Percentiles rank a stretch among this genome's conserved stretches.
phyloP scores from a whole-genome alignment of 2,888 invertebrate genomes.

The Meta bourneti region DNA sequence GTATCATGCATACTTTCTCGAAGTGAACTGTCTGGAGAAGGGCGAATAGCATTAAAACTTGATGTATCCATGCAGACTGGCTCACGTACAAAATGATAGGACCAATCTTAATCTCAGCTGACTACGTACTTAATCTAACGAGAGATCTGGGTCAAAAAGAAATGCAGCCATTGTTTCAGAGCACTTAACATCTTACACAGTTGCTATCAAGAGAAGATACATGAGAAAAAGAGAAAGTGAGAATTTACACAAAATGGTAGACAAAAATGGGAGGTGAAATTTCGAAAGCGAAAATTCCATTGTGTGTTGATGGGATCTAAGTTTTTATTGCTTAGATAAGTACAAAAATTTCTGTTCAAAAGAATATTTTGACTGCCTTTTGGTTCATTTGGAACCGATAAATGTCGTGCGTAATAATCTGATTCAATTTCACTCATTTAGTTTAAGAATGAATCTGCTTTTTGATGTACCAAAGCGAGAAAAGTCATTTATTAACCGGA shows the following conservation, averaged over 20 bases:
- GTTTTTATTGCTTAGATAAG: too few species aligned
- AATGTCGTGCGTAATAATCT: neutral
- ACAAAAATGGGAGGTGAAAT: slow-evolving; percentile 29
- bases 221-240: slow-evolving; percentile 56
- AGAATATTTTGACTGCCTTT: neutral
- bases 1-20: too few species aligned
- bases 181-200: slow-evolving; percentile 11
- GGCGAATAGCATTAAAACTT: too few species aligned
- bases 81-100: neutral
- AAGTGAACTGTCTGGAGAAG: too few species aligned
- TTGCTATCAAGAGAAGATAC: slow-evolving; percentile 13
- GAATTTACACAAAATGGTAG: slow-evolving; percentile 17
- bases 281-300: neutral
- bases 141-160: slow-evolving; percentile 63
- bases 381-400: neutral
- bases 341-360: too few species aligned
- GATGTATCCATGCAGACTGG: neutral
- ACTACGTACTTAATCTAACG: slow-evolving; percentile 26
- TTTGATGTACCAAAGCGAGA: too few species aligned
- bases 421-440: neutral
- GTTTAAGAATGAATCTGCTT: too few species aligned
- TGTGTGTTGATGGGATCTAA: neutral
- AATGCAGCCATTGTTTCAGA: slow-evolving; percentile 38
- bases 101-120: slow-evolving; percentile 37
- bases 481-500: too few species aligned